Evolutionary conservation across 1,140 invertebrate genomes (phyloP).

Genomic region (Metaphire vulgaris): DNA sequence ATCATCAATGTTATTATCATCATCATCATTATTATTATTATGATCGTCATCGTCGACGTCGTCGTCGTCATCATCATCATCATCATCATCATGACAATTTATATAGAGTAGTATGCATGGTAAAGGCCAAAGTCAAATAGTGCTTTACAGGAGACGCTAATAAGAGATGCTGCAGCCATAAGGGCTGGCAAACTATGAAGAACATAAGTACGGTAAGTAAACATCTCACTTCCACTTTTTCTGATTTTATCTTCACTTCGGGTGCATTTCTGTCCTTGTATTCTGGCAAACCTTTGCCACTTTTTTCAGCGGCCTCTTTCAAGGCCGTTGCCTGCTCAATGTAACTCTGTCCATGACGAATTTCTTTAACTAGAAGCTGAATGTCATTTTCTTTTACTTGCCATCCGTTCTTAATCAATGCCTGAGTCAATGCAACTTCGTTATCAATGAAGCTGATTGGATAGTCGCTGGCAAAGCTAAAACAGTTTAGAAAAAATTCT

Average conservation of each 20-base stretch:
- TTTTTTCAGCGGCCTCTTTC: slow-evolving; percentile 15
- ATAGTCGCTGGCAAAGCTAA: slow-evolving; percentile 32
- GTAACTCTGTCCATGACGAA: slow-evolving; percentile 36
- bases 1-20: too few relatives aligned
- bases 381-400: slow-evolving; percentile 61
- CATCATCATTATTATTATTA: too few relatives aligned
- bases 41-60: too few relatives aligned
- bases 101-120: too few relatives aligned
- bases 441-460: slow-evolving; percentile 38
- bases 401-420: slow-evolving; percentile 55
- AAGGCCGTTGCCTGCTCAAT: slow-evolving; percentile 40
- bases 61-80: too few relatives aligned
- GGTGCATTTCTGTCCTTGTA: background rate
- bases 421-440: slow-evolving; percentile 32
- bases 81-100: too few relatives aligned
- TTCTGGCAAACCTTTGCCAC: background rate
- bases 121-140: too few relatives aligned
- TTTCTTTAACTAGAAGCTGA: slow-evolving; percentile 55
- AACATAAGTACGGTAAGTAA: too few relatives aligned
- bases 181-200: too few relatives aligned
- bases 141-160: too few relatives aligned
- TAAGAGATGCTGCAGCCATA: too few relatives aligned
- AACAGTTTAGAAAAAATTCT: slow-evolving; percentile 8
- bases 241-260: slow-evolving; percentile 10
- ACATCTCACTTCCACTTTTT: background rate